phyloP scores from a whole-genome alignment of 2,797 vertebrate genomes.

The Nannoperca australis region DNA sequence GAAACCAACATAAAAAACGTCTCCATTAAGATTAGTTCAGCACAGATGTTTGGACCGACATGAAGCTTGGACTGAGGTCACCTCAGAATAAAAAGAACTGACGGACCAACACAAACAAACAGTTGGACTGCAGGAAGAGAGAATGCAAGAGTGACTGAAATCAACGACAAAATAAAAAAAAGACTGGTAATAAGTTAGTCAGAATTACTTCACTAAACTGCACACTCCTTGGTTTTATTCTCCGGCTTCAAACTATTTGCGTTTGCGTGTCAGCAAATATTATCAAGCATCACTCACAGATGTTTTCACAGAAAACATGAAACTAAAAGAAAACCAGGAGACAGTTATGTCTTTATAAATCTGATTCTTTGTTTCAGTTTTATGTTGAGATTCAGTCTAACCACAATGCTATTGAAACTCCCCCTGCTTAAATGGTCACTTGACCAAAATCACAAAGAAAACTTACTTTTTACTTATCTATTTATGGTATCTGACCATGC shows the following conservation, averaged over 20 bases:
- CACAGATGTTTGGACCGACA: constrained; percentile 58
- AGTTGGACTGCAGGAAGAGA: constrained; percentile 14
- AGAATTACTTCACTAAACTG: not conserved
- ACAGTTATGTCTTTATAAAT: constrained; percentile 5
- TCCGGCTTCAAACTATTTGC: not conserved
- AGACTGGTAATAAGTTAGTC: not conserved
- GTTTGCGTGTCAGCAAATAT: constrained; percentile 13
- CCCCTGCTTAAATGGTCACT: not conserved
- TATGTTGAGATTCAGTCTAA: constrained; percentile 8
- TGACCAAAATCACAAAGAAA: constrained; percentile 16
- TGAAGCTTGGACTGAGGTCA: constrained; percentile 28
- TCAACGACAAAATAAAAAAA: not conserved
- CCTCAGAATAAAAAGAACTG: not conserved
- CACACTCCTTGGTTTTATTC: not conserved
- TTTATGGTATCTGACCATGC: not conserved
- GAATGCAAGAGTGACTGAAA: constrained; percentile 14
- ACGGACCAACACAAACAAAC: constrained; percentile 20
- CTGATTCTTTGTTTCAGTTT: constrained; percentile 27
- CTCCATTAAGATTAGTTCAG: constrained; percentile 44
- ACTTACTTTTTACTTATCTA: constrained; percentile 2
- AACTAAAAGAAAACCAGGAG: constrained; percentile 14
- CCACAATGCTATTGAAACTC: constrained; percentile 6
- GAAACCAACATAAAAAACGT: constrained; percentile 39
- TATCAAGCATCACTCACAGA: not conserved
- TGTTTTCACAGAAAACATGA: constrained; percentile 17